Evolutionary conservation across 2,888 invertebrate genomes (phyloP).

Genomic region (Onthophagus sagittarius): DNA sequence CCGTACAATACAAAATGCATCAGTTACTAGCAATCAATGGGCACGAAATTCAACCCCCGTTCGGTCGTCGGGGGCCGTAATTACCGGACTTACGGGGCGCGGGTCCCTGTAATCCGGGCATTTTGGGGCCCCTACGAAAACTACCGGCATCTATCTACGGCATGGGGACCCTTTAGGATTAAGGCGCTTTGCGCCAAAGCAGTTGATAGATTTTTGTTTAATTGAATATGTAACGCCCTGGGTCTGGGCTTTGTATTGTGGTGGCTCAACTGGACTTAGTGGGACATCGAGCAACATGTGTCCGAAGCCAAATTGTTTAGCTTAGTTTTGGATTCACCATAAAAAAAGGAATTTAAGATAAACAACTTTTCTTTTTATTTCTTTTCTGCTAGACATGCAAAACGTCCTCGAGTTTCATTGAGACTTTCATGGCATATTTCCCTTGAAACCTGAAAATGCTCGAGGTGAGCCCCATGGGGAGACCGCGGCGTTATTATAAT

Average conservation of each 20-base stretch:
- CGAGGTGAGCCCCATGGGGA: background rate
- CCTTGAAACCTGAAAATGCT: background rate
- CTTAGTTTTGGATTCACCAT: background rate
- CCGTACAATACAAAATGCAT: background rate
- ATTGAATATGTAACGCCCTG: constrained; percentile 65
- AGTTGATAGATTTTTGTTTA: constrained; percentile 65
- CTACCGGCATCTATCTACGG: constrained; percentile 34
- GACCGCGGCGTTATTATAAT: constrained; percentile 39
- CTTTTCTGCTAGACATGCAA: background rate
- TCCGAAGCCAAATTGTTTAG: constrained; percentile 24
- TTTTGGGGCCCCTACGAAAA: constrained; percentile 38
- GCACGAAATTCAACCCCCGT: constrained; percentile 42
- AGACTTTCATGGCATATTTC: background rate
- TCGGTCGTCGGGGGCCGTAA: constrained; percentile 41
- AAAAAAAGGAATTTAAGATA: background rate
- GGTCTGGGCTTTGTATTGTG: constrained; percentile 43
- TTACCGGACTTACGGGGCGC: constrained; percentile 44
- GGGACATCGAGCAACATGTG: constrained; percentile 48
- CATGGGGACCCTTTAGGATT: constrained; percentile 43
- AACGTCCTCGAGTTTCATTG: background rate
- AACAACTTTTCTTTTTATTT: no score
- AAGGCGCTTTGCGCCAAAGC: constrained; percentile 50
- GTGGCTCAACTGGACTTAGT: constrained; percentile 44
- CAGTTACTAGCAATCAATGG: constrained; percentile 44
- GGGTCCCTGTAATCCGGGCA: constrained; percentile 45